phyloP scores from a whole-genome alignment of 2,113 vertebrate species.

The Muntiacus muntjak region DNA sequence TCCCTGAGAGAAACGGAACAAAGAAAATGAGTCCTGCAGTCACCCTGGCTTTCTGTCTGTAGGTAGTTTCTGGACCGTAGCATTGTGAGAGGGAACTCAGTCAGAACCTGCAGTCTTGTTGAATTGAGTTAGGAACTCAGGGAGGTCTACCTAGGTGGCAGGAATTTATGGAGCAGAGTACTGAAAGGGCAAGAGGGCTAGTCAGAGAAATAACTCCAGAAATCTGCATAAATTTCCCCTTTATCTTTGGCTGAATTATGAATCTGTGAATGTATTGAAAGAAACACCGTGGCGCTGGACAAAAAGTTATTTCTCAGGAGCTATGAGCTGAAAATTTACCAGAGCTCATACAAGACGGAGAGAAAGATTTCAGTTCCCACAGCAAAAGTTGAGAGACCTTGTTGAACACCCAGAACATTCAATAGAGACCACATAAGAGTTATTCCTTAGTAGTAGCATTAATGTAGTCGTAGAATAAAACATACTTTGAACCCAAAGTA shows the following conservation, averaged over 20 bases:
- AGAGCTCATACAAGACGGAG: neutral
- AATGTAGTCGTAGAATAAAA: neutral
- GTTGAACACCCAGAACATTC: neutral
- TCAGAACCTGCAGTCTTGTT: slow-evolving; percentile 2
- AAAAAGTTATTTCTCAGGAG: neutral
- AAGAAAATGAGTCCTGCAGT: neutral
- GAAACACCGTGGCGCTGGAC: neutral
- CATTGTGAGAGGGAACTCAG: neutral
- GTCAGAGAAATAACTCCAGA: neutral
- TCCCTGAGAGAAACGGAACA: slow-evolving; percentile 8
- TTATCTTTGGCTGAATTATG: slow-evolving; percentile 12
- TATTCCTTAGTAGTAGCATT: neutral
- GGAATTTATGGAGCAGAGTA: neutral
- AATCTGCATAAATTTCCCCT: neutral
- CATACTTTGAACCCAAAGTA: neutral
- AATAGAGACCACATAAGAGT: neutral
- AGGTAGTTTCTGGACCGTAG: neutral
- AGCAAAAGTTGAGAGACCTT: neutral
- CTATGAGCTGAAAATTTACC: neutral
- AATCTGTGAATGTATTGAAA: neutral
- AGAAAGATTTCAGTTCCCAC: neutral
- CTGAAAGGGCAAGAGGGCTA: neutral
- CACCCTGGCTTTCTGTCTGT: neutral
- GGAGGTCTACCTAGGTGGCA: neutral
- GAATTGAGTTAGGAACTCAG: neutral